phyloP scores from a whole-genome alignment of 2,888 invertebrate genomes.

The Spisula subtruncata region DNA sequence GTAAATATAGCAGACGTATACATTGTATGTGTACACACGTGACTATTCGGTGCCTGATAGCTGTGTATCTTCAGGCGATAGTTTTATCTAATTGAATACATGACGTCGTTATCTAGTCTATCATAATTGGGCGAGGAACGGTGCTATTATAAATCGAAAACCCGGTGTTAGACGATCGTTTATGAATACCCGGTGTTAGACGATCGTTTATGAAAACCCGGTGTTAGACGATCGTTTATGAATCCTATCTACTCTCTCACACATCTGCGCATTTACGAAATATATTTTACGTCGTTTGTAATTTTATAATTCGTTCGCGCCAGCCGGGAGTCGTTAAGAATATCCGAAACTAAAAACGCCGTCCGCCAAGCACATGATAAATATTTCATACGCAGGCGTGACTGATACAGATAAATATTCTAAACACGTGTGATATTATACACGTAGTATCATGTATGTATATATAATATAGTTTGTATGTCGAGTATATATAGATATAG shows the following conservation, averaged over 20 bases:
- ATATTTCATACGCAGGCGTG: constrained; percentile 32
- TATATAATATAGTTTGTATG: neutral
- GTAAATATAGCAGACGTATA: constrained; percentile 20
- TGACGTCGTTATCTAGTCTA: constrained; percentile 53
- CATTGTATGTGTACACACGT: neutral
- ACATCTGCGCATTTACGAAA: constrained; percentile 44
- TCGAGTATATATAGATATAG: neutral
- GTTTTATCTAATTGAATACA: constrained; percentile 62
- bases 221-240: neutral
- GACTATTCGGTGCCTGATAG: constrained; percentile 49
- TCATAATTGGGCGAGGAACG: constrained; percentile 44
- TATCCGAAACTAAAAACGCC: constrained; percentile 19
- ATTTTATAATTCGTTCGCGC: neutral
- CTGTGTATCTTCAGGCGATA: constrained; percentile 47
- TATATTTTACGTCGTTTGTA: neutral
- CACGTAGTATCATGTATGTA: constrained; percentile 18
- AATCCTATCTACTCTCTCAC: constrained; percentile 23
- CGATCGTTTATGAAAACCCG: constrained; percentile 18
- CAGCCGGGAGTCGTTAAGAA: constrained; percentile 24
- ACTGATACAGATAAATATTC: constrained; percentile 49
- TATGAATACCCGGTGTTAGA: constrained; percentile 8
- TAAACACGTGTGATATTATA: constrained; percentile 41
- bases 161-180: constrained; percentile 13
- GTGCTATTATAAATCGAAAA: constrained; percentile 50
- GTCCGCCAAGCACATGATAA: constrained; percentile 43